Base-by-base conservation (phyloP, 2,888 invertebrate species). In the Noctua comes region DNA sequence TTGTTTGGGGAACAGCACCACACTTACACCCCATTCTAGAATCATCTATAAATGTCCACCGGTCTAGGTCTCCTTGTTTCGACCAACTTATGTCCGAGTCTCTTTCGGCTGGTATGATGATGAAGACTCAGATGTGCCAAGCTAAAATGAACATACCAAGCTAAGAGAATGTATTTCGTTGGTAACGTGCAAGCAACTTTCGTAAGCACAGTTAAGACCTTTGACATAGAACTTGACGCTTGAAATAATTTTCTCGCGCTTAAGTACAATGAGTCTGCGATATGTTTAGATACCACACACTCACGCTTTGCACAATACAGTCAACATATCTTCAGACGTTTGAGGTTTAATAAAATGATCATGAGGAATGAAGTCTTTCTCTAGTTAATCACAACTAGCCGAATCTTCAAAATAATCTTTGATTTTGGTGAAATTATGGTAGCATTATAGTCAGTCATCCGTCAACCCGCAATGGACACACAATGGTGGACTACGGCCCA, bases 171-270 rank as follows among this genome's bases (percentile, higher is more conserved):
- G 40, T 54, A 13, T 54, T 74, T 24, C 43, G 40, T 68, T 43
- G 54, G 18, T 24, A 31, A 74, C 27, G 18, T n/a, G 10, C 48
- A 71, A 48, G 1, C 59, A 59, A 76, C 73, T 73, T 77, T 66
- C 65, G 54, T 46, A 65, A 36, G 73, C 65, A 57, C 65, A 46
- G 65, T 62, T 71, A 51, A 36, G 51, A 73, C 27, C 66, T 73
- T 73, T 77, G 66, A 18, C 73, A 73, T 59, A 73, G 77, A 77
- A 77, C 65, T 77, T 66, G 73, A 10, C 59, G 46, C 54, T 73
- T 73, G n/a, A 46, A 76, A 73, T 51, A 24, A 66, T 68, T 64
- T 48, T 46, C 51, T 16, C 51, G 51, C 36, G 21, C 21, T 66
- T 51, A 7, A 16, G 10, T 24, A 48, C 68, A 43, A 74, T 40